Evolutionary conservation across 2,113 vertebrate species (phyloP).

Genomic region (Vidua chalybeata): DNA sequence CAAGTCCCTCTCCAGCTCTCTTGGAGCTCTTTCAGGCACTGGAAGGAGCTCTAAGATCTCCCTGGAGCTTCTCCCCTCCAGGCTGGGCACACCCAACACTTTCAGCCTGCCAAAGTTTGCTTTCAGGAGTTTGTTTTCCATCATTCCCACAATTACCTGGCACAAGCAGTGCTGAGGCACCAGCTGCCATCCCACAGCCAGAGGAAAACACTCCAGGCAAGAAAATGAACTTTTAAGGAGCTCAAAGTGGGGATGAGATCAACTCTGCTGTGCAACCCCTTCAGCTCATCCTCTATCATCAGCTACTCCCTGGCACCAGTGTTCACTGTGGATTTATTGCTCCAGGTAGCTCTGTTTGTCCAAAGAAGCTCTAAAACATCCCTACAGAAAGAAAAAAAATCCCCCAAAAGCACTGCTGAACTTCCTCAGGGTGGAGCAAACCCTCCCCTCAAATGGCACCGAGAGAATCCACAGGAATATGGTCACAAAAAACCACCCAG

Average conservation of each 20-base stretch:
- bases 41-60: not conserved
- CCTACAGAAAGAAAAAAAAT: not conserved
- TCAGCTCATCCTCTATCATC: not conserved
- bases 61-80: not conserved
- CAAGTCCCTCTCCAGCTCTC: not conserved
- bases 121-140: not conserved
- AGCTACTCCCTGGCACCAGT: accelerated
- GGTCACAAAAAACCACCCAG: not conserved
- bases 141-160: not conserved
- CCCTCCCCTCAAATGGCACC: not conserved
- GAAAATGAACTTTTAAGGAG: not conserved
- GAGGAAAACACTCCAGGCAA: not conserved
- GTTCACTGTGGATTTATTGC: accelerated
- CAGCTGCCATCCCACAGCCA: not conserved
- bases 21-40: not conserved
- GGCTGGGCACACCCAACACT: not conserved
- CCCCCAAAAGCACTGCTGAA: accelerated
- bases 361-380: not conserved
- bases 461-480: not conserved
- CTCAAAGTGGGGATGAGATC: accelerated
- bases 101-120: not conserved
- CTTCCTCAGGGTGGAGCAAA: not conserved
- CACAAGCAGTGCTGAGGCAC: not conserved
- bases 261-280: not conserved
- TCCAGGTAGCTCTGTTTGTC: not conserved